These are phyloP conservation scores for Centropyge bicolor DNA, from an alignment of 2,797 vertebrate genomes.

Conservation along the genomic window DNA sequence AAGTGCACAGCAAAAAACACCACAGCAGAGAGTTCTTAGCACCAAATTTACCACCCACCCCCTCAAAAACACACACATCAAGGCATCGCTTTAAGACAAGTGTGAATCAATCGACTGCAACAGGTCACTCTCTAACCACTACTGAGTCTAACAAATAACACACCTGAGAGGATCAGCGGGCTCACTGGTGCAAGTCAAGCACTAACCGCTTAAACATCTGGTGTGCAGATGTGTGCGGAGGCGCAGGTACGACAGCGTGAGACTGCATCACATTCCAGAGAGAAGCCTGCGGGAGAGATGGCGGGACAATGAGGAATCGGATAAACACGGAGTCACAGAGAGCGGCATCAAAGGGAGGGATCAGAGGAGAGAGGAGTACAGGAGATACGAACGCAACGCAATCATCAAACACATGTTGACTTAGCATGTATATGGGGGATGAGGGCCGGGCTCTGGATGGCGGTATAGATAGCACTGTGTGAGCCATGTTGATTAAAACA, in stretches of 20 bases:
- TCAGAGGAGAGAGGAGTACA: slow-evolving; percentile 8
- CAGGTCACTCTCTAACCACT: slow-evolving; percentile 18
- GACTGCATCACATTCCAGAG: slow-evolving; percentile 56
- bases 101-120: slow-evolving; percentile 5
- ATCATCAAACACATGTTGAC: slow-evolving; percentile 64
- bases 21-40: background rate
- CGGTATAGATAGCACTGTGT: slow-evolving; percentile 46
- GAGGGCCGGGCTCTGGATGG: slow-evolving; percentile 29
- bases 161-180: slow-evolving; percentile 54
- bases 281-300: slow-evolving; percentile 56
- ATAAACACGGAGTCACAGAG: slow-evolving; percentile 37
- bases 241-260: slow-evolving; percentile 57
- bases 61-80: background rate
- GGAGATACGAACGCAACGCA: slow-evolving; percentile 23
- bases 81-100: background rate
- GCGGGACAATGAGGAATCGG: slow-evolving; percentile 50
- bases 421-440: slow-evolving; percentile 21
- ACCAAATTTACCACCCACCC: background rate
- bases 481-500: slow-evolving; percentile 74
- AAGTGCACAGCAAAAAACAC: background rate
- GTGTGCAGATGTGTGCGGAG: slow-evolving; percentile 62
- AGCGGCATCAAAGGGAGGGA: slow-evolving; percentile 56
- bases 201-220: slow-evolving; percentile 63
- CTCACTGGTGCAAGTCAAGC: slow-evolving; percentile 21
- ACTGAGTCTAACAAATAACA: slow-evolving; percentile 34